Percentiles rank a stretch among this genome's conserved stretches.
Conservation (phyloP, 2,797 vertebrate genomes). For the Lagodon rhomboides region DNA sequence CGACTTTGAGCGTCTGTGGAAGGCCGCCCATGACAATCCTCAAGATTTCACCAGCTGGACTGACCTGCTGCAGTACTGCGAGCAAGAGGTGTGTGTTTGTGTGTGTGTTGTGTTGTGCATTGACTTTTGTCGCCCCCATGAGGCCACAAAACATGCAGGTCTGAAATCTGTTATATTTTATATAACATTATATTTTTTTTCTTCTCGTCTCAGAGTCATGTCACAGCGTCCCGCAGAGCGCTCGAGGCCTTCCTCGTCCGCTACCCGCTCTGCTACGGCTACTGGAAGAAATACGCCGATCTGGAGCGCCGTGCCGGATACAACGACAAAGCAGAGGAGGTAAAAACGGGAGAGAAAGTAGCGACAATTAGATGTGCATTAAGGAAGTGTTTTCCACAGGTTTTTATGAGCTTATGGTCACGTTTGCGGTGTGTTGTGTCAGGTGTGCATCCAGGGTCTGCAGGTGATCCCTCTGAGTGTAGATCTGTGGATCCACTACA, state of each 20-base stretch:
- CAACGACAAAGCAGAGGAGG: slow-evolving; percentile 86
- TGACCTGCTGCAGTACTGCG: slow-evolving; percentile 89
- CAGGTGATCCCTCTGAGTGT: slow-evolving; percentile 89
- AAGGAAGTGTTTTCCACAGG: neutral
- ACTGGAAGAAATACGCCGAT: slow-evolving; percentile 92
- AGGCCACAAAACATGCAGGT: neutral
- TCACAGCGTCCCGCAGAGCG: slow-evolving; percentile 83
- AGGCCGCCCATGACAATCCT: slow-evolving; percentile 82
- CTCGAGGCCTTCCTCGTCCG: slow-evolving; percentile 86
- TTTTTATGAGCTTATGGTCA: neutral
- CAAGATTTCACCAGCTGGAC: slow-evolving; percentile 90
- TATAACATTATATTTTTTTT: neutral
- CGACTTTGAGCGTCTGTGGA: slow-evolving; percentile 89
- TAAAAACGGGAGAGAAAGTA: slow-evolving; percentile 43
- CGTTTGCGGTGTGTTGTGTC: slow-evolving; percentile 32
- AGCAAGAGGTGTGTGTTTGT: slow-evolving; percentile 86
- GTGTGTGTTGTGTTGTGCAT: slow-evolving; percentile 15
- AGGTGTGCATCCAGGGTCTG: slow-evolving; percentile 89
- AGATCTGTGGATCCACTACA: slow-evolving; percentile 92
- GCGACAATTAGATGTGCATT: neutral
- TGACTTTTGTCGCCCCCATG: neutral
- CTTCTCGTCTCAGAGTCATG: slow-evolving; percentile 81
- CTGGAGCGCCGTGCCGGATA: slow-evolving; percentile 86
- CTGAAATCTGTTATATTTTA: no score
- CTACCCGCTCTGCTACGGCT: slow-evolving; percentile 92